These are phyloP conservation scores for Pholis gunnellus DNA, from an alignment of 2,113 vertebrate species.

Conservation along the genomic window DNA sequence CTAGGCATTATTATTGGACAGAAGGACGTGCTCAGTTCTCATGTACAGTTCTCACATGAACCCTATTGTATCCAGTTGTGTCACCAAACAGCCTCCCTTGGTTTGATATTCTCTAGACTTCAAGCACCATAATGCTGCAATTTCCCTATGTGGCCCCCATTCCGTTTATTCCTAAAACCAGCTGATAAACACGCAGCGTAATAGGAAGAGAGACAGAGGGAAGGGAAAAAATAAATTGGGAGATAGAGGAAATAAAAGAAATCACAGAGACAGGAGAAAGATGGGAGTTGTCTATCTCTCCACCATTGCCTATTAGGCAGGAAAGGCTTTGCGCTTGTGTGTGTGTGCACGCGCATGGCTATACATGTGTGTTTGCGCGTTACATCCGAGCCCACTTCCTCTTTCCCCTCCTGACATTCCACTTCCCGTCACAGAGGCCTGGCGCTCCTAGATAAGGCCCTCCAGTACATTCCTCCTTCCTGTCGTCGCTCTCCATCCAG, in stretches of 20 bases:
- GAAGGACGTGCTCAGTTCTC: too few relatives aligned
- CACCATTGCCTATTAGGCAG: constrained; percentile 36
- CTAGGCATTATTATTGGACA: not conserved
- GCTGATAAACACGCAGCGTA: constrained; percentile 45
- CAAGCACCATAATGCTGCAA: not conserved
- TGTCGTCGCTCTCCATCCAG: constrained; percentile 57
- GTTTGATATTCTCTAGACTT: constrained; percentile 25
- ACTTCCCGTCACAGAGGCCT: constrained; percentile 82
- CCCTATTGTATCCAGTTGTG: not conserved
- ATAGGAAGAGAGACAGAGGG: constrained; percentile 14
- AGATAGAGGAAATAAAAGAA: constrained; percentile 52
- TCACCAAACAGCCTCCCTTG: not conserved
- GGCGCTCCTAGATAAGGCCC: constrained; percentile 84
- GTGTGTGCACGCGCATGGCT: not conserved
- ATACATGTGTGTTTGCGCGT: constrained; percentile 46
- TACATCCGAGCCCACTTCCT: constrained; percentile 71
- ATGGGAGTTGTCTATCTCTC: constrained; percentile 46
- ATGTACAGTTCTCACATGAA: not conserved
- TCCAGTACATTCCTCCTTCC: constrained; percentile 75
- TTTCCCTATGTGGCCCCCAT: constrained; percentile 25
- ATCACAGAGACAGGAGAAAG: constrained; percentile 30
- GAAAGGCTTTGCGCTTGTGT: constrained; percentile 23
- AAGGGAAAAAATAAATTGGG: not conserved
- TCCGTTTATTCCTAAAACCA: constrained; percentile 30
- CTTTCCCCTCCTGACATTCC: constrained; percentile 79